Conservation (phyloP, 2,113 vertebrate species). For the Cyprinodon tularosa region DNA sequence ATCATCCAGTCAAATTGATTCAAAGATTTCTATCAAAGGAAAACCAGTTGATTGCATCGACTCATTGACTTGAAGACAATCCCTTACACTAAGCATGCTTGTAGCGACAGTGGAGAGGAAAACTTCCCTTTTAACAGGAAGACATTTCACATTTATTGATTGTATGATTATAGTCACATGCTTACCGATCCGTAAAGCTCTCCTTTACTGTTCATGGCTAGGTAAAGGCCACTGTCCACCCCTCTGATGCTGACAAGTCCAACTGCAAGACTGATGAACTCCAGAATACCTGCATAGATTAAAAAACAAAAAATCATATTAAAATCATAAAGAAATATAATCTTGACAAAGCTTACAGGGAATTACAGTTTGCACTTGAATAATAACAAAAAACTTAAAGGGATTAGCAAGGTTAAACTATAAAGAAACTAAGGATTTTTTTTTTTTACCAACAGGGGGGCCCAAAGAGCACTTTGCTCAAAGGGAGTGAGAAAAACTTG, state of each 20-base stretch:
- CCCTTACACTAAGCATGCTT: no score
- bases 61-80: no score
- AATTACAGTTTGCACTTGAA: neutral
- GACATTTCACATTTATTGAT: neutral
- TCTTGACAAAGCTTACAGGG: no score
- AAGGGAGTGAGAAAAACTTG: neutral
- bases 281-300: constrained; percentile 89
- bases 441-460: neutral
- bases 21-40: no score
- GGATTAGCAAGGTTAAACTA: no score
- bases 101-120: no score
- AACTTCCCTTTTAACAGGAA: no score
- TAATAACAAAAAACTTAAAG: neutral
- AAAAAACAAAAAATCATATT: constrained; percentile 7
- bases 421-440: no score
- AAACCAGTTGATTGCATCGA: no score
- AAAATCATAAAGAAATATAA: neutral
- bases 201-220: constrained; percentile 95
- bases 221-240: constrained; percentile 97
- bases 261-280: constrained; percentile 99
- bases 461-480: neutral
- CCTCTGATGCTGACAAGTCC: constrained; percentile 98
- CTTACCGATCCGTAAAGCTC: constrained; percentile 96
- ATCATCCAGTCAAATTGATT: no score
- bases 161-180: constrained; percentile 33